phyloP scores from a whole-genome alignment of 2,888 invertebrate species.

The Hydraecia micacea region DNA sequence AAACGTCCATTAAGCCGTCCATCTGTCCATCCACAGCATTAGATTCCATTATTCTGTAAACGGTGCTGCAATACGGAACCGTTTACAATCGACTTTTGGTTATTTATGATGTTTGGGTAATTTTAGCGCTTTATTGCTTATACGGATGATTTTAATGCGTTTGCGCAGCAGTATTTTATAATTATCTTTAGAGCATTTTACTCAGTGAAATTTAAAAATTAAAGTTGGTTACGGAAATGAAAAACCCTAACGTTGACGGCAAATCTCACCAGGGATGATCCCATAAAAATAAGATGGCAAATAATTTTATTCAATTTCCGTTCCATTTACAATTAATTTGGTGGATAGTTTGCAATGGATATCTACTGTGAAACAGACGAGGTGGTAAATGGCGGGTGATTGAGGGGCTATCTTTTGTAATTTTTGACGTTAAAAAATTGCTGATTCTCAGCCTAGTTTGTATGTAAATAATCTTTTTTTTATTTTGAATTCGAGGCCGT shows the following conservation, averaged over 20 bases:
- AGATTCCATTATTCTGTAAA: constrained; percentile 61
- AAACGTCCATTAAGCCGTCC: constrained; percentile 61
- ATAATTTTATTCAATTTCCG: constrained; percentile 2
- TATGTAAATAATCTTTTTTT: no score
- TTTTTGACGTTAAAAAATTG: no score
- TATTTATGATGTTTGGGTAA: constrained; percentile 54
- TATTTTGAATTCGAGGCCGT: not conserved
- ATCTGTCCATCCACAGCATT: constrained; percentile 64
- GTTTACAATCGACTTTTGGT: constrained; percentile 39
- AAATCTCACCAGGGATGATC: not conserved
- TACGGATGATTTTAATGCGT: constrained; percentile 16
- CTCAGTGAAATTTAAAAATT: no score
- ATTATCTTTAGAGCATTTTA: constrained; percentile 1
- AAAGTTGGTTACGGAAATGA: not conserved
- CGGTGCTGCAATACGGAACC: constrained; percentile 61
- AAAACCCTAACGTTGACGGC: not conserved
- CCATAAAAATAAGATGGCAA: not conserved
- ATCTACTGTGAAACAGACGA: not conserved
- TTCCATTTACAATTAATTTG: not conserved
- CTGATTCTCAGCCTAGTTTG: no score
- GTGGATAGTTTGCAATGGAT: not conserved
- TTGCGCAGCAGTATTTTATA: not conserved
- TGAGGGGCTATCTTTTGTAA: no score
- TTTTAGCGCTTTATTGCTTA: constrained; percentile 32
- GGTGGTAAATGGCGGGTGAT: not conserved